These are phyloP conservation scores for Hydrotaea cyrtoneurina DNA, from an alignment of 2,888 invertebrate species.

Conservation along the genomic window DNA sequence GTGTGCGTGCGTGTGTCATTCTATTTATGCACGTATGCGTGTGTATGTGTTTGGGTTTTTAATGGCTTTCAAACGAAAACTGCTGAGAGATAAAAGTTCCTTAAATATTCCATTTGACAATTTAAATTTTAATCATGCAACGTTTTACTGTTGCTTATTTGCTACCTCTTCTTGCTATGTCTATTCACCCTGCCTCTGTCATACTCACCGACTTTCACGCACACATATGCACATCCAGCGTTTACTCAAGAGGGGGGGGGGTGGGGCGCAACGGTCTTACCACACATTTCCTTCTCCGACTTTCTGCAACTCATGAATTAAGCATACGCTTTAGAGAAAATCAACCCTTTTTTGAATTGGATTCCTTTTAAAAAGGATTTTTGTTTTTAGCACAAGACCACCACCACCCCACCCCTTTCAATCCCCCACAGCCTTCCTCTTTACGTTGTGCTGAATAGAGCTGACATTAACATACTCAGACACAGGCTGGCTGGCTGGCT, in stretches of 20 bases:
- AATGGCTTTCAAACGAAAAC: conserved; percentile 16
- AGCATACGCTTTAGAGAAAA: conserved; percentile 27
- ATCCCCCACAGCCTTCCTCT: not conserved
- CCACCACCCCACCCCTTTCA: not conserved
- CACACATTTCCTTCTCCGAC: conserved; percentile 24
- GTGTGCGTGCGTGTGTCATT: not conserved
- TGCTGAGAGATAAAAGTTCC: conserved; percentile 13
- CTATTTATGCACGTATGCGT: not conserved
- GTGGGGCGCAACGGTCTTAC: not conserved
- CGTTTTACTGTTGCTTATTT: conserved; percentile 43
- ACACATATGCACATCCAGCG: conserved; percentile 19
- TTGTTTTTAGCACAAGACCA: conserved; percentile 26
- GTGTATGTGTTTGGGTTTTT: conserved; percentile 54
- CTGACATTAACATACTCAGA: conserved; percentile 53
- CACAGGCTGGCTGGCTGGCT: not conserved
- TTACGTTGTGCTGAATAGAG: not conserved
- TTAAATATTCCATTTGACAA: conserved; percentile 46
- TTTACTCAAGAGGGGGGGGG: conserved; percentile 28
- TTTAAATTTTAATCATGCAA: conserved; percentile 47
- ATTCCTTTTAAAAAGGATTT: conserved; percentile 37
- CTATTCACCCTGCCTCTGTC: not conserved
- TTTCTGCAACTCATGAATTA: conserved; percentile 40
- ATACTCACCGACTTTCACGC: not conserved
- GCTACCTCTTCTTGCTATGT: conserved; percentile 4
- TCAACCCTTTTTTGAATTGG: conserved; percentile 32